A percentile compares a stretch with the other conserved stretches of the same genome.
phyloP scores from a whole-genome alignment of 1,140 invertebrate genomes.

The Philotrypesis tridentata region DNA sequence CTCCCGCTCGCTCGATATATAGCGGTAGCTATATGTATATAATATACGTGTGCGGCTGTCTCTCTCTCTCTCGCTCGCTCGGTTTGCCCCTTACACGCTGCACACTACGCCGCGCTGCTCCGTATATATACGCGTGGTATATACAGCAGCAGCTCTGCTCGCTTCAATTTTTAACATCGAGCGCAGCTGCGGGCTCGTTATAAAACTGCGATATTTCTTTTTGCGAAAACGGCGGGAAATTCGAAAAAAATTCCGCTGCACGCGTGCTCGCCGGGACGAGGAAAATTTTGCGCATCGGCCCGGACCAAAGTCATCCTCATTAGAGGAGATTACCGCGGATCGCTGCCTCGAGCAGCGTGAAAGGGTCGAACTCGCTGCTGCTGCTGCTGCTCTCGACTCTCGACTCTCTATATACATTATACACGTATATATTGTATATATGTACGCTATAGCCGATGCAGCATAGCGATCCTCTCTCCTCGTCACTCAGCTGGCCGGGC shows the following conservation, averaged over 20 bases:
- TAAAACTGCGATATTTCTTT: neutral
- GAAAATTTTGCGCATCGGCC: neutral
- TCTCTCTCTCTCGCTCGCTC: too few species aligned
- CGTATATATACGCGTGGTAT: too few species aligned
- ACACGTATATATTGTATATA: too few species aligned
- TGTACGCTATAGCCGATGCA: neutral
- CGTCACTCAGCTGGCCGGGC: neutral
- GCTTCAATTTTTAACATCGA: conserved; percentile 26
- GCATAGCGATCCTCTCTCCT: neutral
- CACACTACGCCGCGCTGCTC: neutral
- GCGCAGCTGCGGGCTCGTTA: neutral
- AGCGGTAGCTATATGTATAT: neutral
- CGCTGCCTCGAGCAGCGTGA: neutral
- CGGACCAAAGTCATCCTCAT: neutral
- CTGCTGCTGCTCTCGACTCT: too few species aligned
- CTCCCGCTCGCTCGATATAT: conserved; percentile 28
- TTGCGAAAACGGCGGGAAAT: neutral
- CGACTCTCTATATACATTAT: too few species aligned
- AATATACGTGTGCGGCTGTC: neutral
- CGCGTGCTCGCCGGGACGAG: neutral
- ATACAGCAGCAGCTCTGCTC: too few species aligned
- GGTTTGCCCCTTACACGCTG: neutral
- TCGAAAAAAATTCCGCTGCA: neutral
- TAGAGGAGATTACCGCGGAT: neutral
- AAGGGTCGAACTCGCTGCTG: neutral